Evolutionary conservation across 2,113 vertebrate genomes (phyloP).

Genomic region (Scatophagus argus): DNA sequence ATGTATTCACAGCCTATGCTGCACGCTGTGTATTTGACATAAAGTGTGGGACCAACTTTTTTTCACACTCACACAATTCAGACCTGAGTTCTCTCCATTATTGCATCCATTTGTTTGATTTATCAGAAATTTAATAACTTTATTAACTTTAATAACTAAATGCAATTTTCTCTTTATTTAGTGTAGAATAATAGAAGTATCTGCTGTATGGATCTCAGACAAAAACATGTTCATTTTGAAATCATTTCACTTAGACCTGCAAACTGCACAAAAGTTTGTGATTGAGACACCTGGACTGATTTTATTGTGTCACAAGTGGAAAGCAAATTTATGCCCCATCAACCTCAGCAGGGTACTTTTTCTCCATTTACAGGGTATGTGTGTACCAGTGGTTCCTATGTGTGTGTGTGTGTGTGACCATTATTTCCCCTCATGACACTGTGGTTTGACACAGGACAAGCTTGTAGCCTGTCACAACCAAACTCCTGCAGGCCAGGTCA

Average conservation of each 20-base stretch:
- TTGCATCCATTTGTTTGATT: too few relatives aligned
- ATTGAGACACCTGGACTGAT: background rate
- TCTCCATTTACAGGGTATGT: background rate
- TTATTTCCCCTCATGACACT: conserved; percentile 26
- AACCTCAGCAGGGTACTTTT: background rate
- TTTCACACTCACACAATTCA: background rate
- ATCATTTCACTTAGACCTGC: background rate
- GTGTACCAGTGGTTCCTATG: background rate
- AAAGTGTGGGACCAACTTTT: too few relatives aligned
- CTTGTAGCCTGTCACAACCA: conserved; percentile 60
- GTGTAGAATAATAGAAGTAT: background rate
- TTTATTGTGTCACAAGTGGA: conserved; percentile 8
- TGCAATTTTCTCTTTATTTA: background rate
- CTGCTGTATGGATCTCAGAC: background rate
- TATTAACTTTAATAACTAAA: background rate
- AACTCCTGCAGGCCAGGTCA: conserved; percentile 57
- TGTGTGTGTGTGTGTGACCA: background rate
- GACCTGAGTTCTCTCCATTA: background rate
- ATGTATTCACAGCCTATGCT: too few relatives aligned
- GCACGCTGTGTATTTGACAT: too few relatives aligned
- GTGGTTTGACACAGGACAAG: conserved; percentile 55
- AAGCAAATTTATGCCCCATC: background rate
- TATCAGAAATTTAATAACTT: background rate
- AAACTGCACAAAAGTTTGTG: background rate
- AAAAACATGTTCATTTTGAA: background rate